These are phyloP conservation scores for Xylocampa areola DNA, from an alignment of 2,888 invertebrate species.

Conservation along the genomic window DNA sequence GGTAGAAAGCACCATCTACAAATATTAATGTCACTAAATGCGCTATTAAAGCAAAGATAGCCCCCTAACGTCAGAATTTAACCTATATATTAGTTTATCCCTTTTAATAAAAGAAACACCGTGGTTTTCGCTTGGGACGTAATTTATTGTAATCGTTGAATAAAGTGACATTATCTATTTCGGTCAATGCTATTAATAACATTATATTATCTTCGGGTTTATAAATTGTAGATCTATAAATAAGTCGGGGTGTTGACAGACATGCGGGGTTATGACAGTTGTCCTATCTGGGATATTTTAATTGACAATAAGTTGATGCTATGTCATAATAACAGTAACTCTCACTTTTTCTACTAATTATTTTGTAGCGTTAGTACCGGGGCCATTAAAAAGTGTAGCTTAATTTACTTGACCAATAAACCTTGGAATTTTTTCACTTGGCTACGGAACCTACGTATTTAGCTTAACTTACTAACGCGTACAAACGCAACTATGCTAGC, in stretches of 20 bases:
- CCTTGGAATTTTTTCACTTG: conserved; percentile 23
- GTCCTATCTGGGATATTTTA: conserved; percentile 5
- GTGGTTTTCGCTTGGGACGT: conserved; percentile 55
- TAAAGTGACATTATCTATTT: conserved; percentile 58
- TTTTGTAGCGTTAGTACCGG: neutral
- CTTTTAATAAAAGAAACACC: conserved; percentile 64
- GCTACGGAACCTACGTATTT: conserved; percentile 14
- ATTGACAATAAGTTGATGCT: conserved; percentile 7
- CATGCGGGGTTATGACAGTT: conserved; percentile 3
- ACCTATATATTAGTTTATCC: conserved; percentile 71
- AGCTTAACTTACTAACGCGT: conserved; percentile 4
- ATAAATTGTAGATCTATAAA: conserved; percentile 20
- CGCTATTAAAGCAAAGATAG: conserved; percentile 78
- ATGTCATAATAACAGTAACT: neutral
- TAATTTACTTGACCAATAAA: conserved; percentile 24
- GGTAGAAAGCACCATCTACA: conserved; percentile 74
- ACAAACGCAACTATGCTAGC: conserved; percentile 10
- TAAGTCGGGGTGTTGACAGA: conserved; percentile 16
- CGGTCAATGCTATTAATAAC: conserved; percentile 28
- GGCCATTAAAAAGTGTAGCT: conserved; percentile 19
- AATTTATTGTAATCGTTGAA: conserved; percentile 58
- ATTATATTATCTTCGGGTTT: conserved; percentile 24
- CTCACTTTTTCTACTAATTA: neutral
- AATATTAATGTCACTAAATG: conserved; percentile 80
- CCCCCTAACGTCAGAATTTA: conserved; percentile 70